These are phyloP conservation scores for Huso huso DNA, from an alignment of 2,797 vertebrate species.

Conservation along the genomic window DNA sequence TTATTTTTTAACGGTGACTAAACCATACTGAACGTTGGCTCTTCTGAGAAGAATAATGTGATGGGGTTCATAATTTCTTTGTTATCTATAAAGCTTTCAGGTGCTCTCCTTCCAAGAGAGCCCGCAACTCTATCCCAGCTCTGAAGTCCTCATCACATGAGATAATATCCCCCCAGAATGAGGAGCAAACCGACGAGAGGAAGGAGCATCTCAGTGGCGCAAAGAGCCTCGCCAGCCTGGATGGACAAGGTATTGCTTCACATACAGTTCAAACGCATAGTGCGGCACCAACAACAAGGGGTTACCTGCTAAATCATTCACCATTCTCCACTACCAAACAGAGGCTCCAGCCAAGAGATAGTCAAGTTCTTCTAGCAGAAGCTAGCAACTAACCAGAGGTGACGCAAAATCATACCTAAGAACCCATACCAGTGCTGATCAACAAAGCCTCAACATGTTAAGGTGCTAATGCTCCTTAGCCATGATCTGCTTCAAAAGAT, in stretches of 20 bases:
- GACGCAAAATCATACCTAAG: conserved; percentile 21
- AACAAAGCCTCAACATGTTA: too few relatives aligned
- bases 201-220: conserved; percentile 69
- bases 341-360: too few relatives aligned
- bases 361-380: not conserved
- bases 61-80: not conserved
- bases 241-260: conserved; percentile 76
- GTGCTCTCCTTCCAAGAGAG: conserved; percentile 77
- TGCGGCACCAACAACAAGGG: not conserved
- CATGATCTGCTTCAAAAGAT: too few relatives aligned
- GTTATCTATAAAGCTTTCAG: conserved; percentile 62
- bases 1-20: too few relatives aligned
- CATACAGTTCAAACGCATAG: not conserved
- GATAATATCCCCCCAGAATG: conserved; percentile 52
- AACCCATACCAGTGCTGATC: not conserved
- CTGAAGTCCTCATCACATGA: conserved; percentile 80
- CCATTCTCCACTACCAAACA: not conserved
- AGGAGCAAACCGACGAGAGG: conserved; percentile 71
- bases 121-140: conserved; percentile 42
- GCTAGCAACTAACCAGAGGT: not conserved
- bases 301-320: not conserved
- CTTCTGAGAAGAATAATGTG: too few relatives aligned
- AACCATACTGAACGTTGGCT: too few relatives aligned
- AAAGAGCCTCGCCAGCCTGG: conserved; percentile 84
- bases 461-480: too few relatives aligned